Base-by-base conservation (phyloP, 23 tunicate species). In the Ciona savignyi region DNA sequence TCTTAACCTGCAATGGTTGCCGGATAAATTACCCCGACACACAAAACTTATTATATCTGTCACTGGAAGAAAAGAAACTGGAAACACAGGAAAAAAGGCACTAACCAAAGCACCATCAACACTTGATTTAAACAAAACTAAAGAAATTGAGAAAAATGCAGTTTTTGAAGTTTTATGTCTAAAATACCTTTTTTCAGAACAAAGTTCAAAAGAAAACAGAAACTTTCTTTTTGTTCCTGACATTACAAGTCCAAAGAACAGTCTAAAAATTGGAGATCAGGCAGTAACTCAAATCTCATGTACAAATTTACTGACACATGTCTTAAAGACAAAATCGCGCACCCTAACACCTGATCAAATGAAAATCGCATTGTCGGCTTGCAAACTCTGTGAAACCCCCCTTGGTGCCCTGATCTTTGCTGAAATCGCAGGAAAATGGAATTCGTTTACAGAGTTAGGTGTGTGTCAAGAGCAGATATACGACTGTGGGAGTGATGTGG, bases 41-140 rank as follows among this genome's bases (percentile, higher is more conserved):
- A 82, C 81, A 9, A 88, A 88, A 67, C 51, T 88, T 33, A 51
- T 88, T 4, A 29, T 88, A 1, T 75, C 96, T 1, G 29, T 88
- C 23, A 71, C 80, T 1, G 70, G 29, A 1, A 51, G 34, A 0
- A 62, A 66, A 27, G 1, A 60, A 76, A 65, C 9, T 66, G 71
- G 25, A 70, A 30, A 2, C 51, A 29, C 24, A 1, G 32, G 2
- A 11, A 34, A 31, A 68, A 75, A 67, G 28, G 11, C 63, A 6
- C 11, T 29, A 3, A 2, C 32, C 35, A 49, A 1, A 21, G 65
- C 73, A 30, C 32, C 22, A 26, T 65, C 28, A 31, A 11, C 3
- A 62, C 3, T 34, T 9, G 34, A 2, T 1, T 23, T 34, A 22
- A 34, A 69, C 51, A 23, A 25, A 4, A 26, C 23, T 3, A 33